These are phyloP conservation scores for Tenthredo amoena DNA, from an alignment of 2,888 invertebrate genomes.

Conservation along the genomic window DNA sequence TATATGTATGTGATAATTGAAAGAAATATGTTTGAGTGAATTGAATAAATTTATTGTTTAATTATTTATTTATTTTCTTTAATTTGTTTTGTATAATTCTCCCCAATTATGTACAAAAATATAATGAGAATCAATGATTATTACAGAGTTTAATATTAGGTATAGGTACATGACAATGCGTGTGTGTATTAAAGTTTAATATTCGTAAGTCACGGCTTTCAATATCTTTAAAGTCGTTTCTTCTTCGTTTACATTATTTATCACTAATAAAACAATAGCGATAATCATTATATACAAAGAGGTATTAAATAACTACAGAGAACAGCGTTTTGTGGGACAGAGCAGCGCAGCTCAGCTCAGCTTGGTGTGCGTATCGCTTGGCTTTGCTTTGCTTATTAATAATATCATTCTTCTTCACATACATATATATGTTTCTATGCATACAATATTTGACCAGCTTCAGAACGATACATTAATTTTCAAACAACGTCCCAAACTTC, in stretches of 20 bases:
- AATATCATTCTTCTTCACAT: slow-evolving; percentile 6
- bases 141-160: slow-evolving; percentile 65
- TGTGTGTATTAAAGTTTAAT: slow-evolving; percentile 52
- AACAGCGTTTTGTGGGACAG: slow-evolving; percentile 37
- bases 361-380: slow-evolving; percentile 40
- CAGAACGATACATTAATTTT: background rate
- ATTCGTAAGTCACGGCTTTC: slow-evolving; percentile 41
- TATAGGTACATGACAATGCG: slow-evolving; percentile 65
- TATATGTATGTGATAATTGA: background rate
- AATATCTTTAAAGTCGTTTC: slow-evolving; percentile 14
- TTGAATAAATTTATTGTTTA: background rate
- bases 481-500: background rate
- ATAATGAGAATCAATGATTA: slow-evolving; percentile 74
- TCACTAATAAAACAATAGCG: slow-evolving; percentile 19
- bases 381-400: slow-evolving; percentile 14
- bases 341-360: slow-evolving; percentile 18
- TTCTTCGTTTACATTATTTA: slow-evolving; percentile 12
- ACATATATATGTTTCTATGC: background rate
- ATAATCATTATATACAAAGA: slow-evolving; percentile 54
- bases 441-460: slow-evolving; percentile 34
- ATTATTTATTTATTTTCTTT: slow-evolving; percentile 21
- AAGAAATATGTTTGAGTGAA: background rate
- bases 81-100: slow-evolving; percentile 62
- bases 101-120: slow-evolving; percentile 75
- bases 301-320: slow-evolving; percentile 51